phyloP scores from a whole-genome alignment of 2,113 vertebrate species.

The Theristicus caerulescens region DNA sequence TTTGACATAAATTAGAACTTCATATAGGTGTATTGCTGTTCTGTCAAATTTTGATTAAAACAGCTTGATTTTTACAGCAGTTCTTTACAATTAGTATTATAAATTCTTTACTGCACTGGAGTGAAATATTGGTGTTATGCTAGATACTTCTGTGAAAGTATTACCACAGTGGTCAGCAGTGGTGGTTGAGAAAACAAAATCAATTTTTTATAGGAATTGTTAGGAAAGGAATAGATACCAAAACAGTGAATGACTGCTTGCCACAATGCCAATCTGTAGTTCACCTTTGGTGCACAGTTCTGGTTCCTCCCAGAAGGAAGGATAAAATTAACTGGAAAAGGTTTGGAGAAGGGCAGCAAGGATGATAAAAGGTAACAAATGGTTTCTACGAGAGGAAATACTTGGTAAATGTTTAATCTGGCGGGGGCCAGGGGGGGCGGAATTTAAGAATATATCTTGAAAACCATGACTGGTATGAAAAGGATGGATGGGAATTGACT shows the following conservation, averaged over 20 bases:
- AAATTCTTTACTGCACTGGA: not conserved
- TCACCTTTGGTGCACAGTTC: not conserved
- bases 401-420: not conserved
- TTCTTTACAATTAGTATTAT: not conserved
- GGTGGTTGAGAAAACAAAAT: not conserved
- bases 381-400: not conserved
- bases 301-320: not conserved
- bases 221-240: not conserved
- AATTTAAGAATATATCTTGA: not conserved
- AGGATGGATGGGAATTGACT: not conserved
- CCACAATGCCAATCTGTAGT: not conserved
- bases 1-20: not conserved
- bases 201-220: not conserved
- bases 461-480: not conserved
- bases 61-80: not conserved
- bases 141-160: not conserved
- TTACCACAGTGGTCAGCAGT: not conserved
- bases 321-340: not conserved
- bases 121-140: not conserved
- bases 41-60: not conserved
- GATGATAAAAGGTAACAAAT: not conserved
- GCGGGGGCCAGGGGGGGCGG: too few relatives aligned
- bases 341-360: not conserved
- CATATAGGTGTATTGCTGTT: not conserved
- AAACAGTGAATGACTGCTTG: not conserved